Base-by-base conservation (phyloP, 2,113 vertebrate species). In the Bolborhynchus lineola region DNA sequence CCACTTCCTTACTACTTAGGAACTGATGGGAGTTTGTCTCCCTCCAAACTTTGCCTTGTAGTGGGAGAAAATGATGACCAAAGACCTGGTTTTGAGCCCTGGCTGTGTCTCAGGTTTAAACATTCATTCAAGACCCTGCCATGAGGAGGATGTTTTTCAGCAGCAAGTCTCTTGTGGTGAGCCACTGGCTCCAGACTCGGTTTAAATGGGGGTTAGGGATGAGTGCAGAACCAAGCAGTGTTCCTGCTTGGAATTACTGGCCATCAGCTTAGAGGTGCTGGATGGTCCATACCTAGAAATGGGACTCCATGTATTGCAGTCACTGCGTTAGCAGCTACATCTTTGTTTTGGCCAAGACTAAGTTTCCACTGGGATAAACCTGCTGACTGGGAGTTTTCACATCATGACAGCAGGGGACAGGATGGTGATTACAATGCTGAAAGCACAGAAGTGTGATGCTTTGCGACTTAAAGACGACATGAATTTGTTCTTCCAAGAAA, bases 41-140 rank as follows among this genome's bases (percentile, higher is more conserved):
- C 31, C 37, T 82, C 49, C 39, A 12, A 63, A 53, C 46, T 70
- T 91, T 29, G 37, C 8, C 18, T 81, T 92, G 47, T 14, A 8
- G 7, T 6, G 8, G 16, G 3, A 3, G 3, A 0, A 8, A 15
- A 35, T 28, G 35, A 5, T 41, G 18, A 8, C 23, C 6, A 2
- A 55, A 70, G 47, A 2, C 20, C 41, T 70, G 26, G 5, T 31
- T 84, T 29, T 5, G 47, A 81, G 41, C 16, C 44, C 41, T 44
- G 21, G 13, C 44, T 52, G 10, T 35, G 39, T 19, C 53, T 53
- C 41, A 29, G 55, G 37, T 46, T 67, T 14, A 14, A 89, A 10
- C 10, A 11, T 21, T n/a, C 33, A 26, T 6, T 44, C 26, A 24
- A n/a, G 26, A 31, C 9, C 14, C 47, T 77, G 63, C 26, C 33